Conservation (phyloP, 2,797 vertebrate species). For the Notolepis coatsorum region DNA sequence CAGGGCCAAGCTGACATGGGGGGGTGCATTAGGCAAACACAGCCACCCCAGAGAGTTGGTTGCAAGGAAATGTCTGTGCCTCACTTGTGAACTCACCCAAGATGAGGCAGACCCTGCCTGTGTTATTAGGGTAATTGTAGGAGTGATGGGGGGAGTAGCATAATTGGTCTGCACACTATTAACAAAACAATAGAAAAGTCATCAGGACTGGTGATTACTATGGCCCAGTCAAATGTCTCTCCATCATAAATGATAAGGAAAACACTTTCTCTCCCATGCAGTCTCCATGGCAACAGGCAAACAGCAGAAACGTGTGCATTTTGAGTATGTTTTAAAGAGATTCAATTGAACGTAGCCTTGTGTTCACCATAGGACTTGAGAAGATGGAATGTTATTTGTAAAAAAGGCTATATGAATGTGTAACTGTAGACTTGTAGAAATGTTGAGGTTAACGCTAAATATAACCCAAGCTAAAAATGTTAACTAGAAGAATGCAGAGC, state of each 20-base stretch:
- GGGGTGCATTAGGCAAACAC: constrained; percentile 19
- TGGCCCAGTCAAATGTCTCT: constrained; percentile 41
- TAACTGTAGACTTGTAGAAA: too few relatives aligned
- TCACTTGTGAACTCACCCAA: not conserved
- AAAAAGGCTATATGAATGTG: too few relatives aligned
- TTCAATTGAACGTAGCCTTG: not conserved
- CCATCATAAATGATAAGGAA: constrained; percentile 27
- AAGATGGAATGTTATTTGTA: too few relatives aligned
- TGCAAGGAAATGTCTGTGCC: not conserved
- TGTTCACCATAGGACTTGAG: constrained; percentile 1
- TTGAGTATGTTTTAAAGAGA: not conserved
- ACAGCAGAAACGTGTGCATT: constrained; percentile 13
- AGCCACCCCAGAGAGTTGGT: constrained; percentile 13
- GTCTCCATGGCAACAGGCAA: constrained; percentile 49
- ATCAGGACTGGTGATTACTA: constrained; percentile 40
- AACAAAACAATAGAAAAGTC: constrained; percentile 24
- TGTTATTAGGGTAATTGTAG: constrained; percentile 36
- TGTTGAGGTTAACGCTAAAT: too few relatives aligned
- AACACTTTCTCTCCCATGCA: constrained; percentile 10
- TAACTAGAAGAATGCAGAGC: too few relatives aligned
- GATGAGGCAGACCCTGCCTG: not conserved
- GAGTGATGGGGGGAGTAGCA: constrained; percentile 25
- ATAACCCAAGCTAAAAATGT: too few relatives aligned
- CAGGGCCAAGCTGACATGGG: constrained; percentile 27
- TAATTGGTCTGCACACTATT: constrained; percentile 38